Base-by-base conservation (phyloP, 2,797 vertebrate species). In the Fratercula arctica region DNA sequence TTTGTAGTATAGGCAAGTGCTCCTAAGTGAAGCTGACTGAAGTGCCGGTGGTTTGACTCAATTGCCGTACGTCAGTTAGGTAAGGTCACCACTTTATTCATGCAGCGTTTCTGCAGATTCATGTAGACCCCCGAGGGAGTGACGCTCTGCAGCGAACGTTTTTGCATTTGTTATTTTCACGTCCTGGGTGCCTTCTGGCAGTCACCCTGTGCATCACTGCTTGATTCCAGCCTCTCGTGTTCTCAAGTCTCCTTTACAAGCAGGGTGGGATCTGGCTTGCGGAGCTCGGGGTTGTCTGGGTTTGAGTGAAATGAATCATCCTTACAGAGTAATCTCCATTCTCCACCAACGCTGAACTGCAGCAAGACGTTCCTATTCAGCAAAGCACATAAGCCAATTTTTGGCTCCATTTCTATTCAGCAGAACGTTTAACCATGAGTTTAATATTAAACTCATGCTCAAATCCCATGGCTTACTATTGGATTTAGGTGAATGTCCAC, bases 271-370 rank as follows among this genome's bases (percentile, higher is more conserved):
- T 88, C 77, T 43, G 80, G 37, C 80, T 94, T 57, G 57, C 3
- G 12, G 70, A 86, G 72, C 68, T 73, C 0, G 0, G 46, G 53
- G 54, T 60, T 94, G 92, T 76, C 88, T 93, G 80, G 76, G 83
- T 88, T 95, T 87, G 90, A 92, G 67, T 61, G 81, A 61, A 93
- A 70, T 88, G 91, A 88, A 67, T 96, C 93, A 95, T 85, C 63
- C 74, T 60, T 84, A 28, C 67, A n/a, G 51, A 82, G 41, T 77
- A 63, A 86, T 89, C 81, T 94, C 72, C 60, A 28, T 53, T 93
- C 53, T 63, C 74, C 68, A 57, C 78, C 0, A 17, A 74, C 13
- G 33, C 90, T 75, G 91, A 92, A 21, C 75, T 89, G 79, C 93
- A 91, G 78, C 84, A 83, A 89, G 61, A 82, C 8, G 3, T 87